Conservation (phyloP, 2,113 vertebrate genomes). For the Pachyramphus minor region DNA sequence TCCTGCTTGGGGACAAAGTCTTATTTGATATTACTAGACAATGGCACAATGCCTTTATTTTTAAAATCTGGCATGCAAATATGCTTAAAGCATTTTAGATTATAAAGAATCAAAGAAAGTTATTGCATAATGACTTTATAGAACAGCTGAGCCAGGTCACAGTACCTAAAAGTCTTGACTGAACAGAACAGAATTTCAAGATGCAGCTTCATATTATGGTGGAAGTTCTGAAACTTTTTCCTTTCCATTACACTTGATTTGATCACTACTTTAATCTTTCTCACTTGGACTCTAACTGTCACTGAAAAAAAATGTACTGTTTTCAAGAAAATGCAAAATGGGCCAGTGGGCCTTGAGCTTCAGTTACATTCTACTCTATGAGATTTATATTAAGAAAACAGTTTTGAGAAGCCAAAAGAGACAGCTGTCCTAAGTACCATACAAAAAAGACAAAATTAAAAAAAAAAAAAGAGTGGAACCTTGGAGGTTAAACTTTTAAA, state of each 20-base stretch:
- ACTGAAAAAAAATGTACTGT: not conserved
- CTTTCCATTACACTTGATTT: not conserved
- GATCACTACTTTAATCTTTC: not conserved
- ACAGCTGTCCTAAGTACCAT: not conserved
- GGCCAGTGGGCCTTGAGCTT: not conserved
- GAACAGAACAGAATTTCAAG: not conserved
- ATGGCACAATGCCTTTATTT: not conserved
- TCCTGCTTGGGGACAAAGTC: not conserved
- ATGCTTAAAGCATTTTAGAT: not conserved
- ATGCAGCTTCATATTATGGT: not conserved
- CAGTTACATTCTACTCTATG: not conserved
- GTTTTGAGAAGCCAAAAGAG: not conserved
- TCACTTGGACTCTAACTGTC: not conserved
- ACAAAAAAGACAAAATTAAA: not conserved
- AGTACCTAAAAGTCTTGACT: not conserved
- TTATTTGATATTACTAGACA: not conserved
- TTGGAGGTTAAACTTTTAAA: not conserved
- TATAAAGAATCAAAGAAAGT: not conserved
- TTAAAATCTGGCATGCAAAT: not conserved
- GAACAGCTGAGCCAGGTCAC: not conserved
- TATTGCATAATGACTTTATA: not conserved
- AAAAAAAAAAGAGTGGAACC: not conserved
- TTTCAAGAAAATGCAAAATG: not conserved
- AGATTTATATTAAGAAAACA: not conserved
- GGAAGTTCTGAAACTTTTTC: not conserved